These are phyloP conservation scores for Phocoena phocoena DNA, from an alignment of 2,113 vertebrate species.

Conservation along the genomic window DNA sequence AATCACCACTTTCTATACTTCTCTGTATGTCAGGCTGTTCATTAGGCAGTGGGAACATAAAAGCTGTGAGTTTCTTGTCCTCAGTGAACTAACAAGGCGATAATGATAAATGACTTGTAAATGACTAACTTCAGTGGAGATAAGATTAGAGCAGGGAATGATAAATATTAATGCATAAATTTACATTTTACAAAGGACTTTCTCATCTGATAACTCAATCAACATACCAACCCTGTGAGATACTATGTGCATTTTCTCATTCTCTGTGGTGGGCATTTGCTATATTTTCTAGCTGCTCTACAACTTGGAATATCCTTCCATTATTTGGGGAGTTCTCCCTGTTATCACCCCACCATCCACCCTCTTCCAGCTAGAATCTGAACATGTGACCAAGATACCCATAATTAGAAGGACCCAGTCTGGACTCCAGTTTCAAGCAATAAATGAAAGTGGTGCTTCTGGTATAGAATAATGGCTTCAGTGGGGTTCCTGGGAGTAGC, in stretches of 20 bases:
- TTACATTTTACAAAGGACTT: background rate
- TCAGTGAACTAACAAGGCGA: background rate
- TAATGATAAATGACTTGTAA: background rate
- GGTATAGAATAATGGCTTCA: fast-evolving
- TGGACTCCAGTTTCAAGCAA: background rate
- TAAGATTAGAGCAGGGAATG: background rate
- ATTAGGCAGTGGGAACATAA: background rate
- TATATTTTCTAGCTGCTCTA: background rate
- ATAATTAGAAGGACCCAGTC: background rate
- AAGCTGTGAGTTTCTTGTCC: background rate
- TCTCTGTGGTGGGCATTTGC: background rate
- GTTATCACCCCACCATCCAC: fast-evolving
- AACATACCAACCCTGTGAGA: too few species aligned
- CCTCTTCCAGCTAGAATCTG: background rate
- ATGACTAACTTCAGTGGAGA: background rate
- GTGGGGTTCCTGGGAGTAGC: background rate
- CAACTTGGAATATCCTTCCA: background rate
- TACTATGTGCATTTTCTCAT: fast-evolving
- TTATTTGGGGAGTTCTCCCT: background rate
- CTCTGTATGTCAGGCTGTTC: background rate
- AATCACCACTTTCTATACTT: background rate
- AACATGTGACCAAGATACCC: background rate
- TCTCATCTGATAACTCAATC: background rate
- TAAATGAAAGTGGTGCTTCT: background rate
- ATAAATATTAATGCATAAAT: background rate